A percentile compares a stretch with the other conserved stretches of the same genome.
Evolutionary conservation across 2,888 invertebrate genomes (phyloP).

Genomic region (Rotaria magnacalcarata): DNA sequence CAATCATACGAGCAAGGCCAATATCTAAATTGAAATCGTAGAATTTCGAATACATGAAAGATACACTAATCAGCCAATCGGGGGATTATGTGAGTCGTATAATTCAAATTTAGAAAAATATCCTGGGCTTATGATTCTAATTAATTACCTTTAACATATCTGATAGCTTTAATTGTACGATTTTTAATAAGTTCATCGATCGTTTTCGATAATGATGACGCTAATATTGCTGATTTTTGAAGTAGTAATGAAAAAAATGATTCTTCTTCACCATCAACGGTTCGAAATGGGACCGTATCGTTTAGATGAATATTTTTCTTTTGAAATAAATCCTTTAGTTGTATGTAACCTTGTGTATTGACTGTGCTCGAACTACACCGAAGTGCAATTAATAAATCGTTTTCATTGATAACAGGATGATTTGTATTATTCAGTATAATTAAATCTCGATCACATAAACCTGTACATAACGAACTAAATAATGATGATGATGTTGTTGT

Average conservation of each 20-base stretch:
- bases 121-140: too few species aligned
- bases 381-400: background rate
- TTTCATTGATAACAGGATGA: background rate
- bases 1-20: background rate
- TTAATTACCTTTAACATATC: background rate
- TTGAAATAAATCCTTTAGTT: slow-evolving; percentile 1
- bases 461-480: background rate
- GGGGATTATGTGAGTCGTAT: too few species aligned
- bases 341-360: slow-evolving; percentile 12
- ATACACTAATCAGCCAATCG: too few species aligned
- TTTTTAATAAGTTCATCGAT: background rate
- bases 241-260: background rate
- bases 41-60: too few species aligned
- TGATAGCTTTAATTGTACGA: background rate
- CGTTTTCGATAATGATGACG: background rate
- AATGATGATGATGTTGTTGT: background rate
- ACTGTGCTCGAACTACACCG: slow-evolving; percentile 10
- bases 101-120: too few species aligned
- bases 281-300: slow-evolving; percentile 10
- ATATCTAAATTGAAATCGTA: background rate
- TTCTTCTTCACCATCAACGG: slow-evolving; percentile 4
- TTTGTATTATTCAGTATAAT: background rate
- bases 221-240: background rate
- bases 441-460: background rate
- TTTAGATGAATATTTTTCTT: slow-evolving; percentile 34